phyloP scores from a whole-genome alignment of 2,888 invertebrate genomes.

The Sepiola atlantica region DNA sequence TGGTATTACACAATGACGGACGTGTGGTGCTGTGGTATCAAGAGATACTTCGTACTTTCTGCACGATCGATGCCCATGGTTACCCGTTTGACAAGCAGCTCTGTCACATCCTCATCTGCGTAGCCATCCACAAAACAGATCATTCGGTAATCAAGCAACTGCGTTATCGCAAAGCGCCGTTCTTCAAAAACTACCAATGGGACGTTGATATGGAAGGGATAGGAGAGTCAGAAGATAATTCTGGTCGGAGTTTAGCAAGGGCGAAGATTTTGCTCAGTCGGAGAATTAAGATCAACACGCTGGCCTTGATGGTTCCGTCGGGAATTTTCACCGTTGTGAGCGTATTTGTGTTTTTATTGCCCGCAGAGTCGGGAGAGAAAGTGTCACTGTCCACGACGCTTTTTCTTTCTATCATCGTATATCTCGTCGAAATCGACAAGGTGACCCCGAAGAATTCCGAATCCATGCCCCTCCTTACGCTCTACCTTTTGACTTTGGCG shows the following conservation, averaged over 20 bases:
- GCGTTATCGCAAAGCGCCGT: neutral
- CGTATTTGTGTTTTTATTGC: slow-evolving; percentile 47
- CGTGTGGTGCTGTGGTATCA: neutral
- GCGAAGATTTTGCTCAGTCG: neutral
- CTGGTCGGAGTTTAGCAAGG: neutral
- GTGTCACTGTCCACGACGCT: slow-evolving; percentile 39
- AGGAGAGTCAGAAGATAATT: neutral
- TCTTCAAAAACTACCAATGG: neutral
- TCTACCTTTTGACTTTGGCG: neutral
- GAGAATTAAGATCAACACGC: neutral
- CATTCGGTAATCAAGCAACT: neutral
- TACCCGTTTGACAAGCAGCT: neutral
- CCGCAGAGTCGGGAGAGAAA: slow-evolving; percentile 47
- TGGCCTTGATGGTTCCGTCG: neutral
- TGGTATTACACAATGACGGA: neutral
- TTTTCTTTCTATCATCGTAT: slow-evolving; percentile 47
- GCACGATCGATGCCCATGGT: neutral
- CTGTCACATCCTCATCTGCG: neutral
- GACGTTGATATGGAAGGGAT: neutral
- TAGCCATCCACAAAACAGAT: neutral
- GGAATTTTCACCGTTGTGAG: slow-evolving; percentile 34
- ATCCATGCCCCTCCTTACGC: neutral
- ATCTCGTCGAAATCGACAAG: slow-evolving; percentile 48
- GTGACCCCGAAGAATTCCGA: neutral
- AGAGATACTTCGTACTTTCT: neutral